These are phyloP conservation scores for Sebastes baramenuke DNA, from an alignment of 2,797 vertebrate genomes.

Conservation along the genomic window DNA sequence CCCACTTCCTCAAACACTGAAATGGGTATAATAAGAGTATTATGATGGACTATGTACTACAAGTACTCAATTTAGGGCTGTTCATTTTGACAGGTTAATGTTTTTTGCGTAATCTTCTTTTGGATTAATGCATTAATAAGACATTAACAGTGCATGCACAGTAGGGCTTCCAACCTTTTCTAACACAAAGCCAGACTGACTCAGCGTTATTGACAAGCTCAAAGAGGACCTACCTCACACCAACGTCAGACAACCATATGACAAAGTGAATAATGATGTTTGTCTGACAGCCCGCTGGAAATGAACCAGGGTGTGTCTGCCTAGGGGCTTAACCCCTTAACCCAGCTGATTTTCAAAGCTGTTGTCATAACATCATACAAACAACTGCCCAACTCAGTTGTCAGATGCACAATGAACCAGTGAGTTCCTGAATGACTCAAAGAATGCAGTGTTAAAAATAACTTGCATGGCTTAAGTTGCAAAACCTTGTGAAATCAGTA, in stretches of 20 bases:
- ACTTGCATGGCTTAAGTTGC: neutral
- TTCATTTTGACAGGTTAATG: neutral
- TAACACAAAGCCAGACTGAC: neutral
- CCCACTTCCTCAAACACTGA: slow-evolving; percentile 98
- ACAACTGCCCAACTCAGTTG: neutral
- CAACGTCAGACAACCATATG: neutral
- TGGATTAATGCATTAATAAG: neutral
- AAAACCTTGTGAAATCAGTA: neutral
- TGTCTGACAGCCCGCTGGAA: neutral
- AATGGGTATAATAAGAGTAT: neutral
- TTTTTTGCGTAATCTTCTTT: neutral
- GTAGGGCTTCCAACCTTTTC: neutral
- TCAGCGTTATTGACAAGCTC: neutral
- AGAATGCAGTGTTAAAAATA: neutral
- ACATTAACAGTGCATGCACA: neutral
- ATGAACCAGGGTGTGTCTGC: neutral
- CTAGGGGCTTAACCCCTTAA: neutral
- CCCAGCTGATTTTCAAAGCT: neutral
- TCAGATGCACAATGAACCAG: neutral
- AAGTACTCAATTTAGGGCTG: neutral
- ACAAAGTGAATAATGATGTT: neutral
- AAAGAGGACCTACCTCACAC: neutral
- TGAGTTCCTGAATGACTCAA: neutral
- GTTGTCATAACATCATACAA: neutral
- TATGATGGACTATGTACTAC: neutral